Evolutionary conservation across 2,888 invertebrate genomes (phyloP), one percentile per base, ranked within the genome.

Genomic region (Deilephila elpenor): DNA sequence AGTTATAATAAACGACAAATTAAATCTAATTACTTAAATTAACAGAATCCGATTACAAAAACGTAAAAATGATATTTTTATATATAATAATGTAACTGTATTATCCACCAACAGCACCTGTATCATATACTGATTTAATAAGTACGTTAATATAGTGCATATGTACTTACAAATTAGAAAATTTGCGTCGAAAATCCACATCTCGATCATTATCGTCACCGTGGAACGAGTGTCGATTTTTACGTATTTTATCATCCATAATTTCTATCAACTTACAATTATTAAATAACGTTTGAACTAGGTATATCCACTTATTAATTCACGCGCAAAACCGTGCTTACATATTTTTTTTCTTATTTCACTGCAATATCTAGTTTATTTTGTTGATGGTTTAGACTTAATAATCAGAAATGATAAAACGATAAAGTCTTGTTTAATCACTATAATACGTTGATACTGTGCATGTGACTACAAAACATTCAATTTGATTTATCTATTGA

Each of bases 401-500:
- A 17, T 72, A 72, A 72, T 64, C 56, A 25, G 62, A 25, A 37
- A 56, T n/a, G 67, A 64, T 67, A 72, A 72, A 37, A n/a, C 44
- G 72, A 67, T 73, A 67, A 73, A 25, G 7, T 56, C 34, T 25
- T 19, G 17, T 67, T 32, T 73, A 73, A 67, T 73, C 67, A n/a
- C 11, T 59, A 11, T 67, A 73, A 73, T 73, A 56, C 64, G 37
- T 37, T 67, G 72, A 73, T 37, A 67, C 37, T 34, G n/a, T 20
- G 53, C 6, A 29, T n/a, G 25, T 44, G 25, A 44, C 29, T 34
- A 56, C 7, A 44, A 71, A 37, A 32, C 56, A 67, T 72, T 7
- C 56, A 71, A 67, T 44, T 34, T 67, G 17, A 72, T 72, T 64
- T 64, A 64, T 59, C 59, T 56, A 67, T 72, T 75, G 70, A 77